Evolutionary conservation across 2,888 invertebrate genomes (phyloP).

Genomic region (Gastracanthus pulcherrimus): DNA sequence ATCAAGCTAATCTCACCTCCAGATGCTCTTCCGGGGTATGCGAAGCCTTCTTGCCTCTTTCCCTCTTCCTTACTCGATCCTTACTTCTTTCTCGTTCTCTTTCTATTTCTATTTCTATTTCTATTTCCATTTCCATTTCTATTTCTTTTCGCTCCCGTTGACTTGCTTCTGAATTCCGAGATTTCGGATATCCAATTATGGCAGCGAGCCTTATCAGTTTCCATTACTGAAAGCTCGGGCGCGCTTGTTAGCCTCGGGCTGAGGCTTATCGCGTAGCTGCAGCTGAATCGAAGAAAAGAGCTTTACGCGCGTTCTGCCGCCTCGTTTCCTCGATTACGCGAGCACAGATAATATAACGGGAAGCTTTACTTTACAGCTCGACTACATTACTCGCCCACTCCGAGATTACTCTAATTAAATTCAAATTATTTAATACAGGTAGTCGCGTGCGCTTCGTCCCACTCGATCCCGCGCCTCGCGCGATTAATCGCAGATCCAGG

Average conservation of each 20-base stretch:
- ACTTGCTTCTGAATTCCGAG: neutral
- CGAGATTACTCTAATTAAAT: neutral
- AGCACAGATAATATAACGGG: neutral
- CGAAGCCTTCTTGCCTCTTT: too few species aligned
- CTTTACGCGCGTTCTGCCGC: neutral
- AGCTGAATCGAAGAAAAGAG: neutral
- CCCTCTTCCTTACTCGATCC: too few species aligned
- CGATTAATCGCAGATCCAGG: neutral
- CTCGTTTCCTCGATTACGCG: neutral
- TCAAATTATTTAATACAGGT: conserved; percentile 5
- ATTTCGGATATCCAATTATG: conserved; percentile 39
- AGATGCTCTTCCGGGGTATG: conserved; percentile 4
- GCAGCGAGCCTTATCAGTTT: neutral
- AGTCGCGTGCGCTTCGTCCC: neutral
- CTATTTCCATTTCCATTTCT: too few species aligned
- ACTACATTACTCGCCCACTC: neutral
- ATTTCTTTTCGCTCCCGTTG: neutral
- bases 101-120: too few species aligned
- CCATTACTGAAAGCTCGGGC: neutral
- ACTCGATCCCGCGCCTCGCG: neutral
- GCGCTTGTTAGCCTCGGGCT: conserved; percentile 7
- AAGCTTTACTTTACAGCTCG: neutral
- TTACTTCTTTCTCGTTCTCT: too few species aligned
- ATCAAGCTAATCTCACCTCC: conserved; percentile 4
- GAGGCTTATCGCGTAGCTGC: too few species aligned